These are phyloP conservation scores for Muraenolepis orangiensis DNA, from an alignment of 2,797 vertebrate genomes.

Conservation along the genomic window DNA sequence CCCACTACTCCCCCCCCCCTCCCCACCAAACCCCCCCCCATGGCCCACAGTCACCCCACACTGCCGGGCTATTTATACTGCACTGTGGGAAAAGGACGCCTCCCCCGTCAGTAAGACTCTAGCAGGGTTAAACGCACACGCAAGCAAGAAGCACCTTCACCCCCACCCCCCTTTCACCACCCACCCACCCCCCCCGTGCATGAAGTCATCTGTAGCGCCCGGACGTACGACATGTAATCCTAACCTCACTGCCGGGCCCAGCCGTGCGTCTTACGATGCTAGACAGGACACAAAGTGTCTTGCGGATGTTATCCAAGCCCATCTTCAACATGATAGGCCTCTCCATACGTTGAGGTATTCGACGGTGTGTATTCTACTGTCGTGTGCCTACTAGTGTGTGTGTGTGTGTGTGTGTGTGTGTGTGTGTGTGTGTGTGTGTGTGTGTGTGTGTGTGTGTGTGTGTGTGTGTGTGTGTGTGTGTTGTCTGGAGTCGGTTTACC, in stretches of 20 bases:
- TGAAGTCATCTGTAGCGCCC: background rate
- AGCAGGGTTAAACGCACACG: constrained; percentile 43
- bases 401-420: background rate
- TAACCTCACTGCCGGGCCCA: background rate
- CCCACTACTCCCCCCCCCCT: constrained; percentile 57
- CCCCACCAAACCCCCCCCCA: constrained; percentile 47
- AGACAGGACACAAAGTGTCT: background rate
- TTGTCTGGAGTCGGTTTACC: background rate
- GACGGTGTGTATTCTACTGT: too few species aligned
- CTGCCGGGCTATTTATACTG: constrained; percentile 74
- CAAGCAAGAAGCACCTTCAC: constrained; percentile 10
- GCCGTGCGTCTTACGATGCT: background rate
- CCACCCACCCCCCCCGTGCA: background rate
- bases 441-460: constrained; percentile 1
- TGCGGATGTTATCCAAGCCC: background rate
- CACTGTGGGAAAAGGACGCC: constrained; percentile 72
- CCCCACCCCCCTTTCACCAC: background rate
- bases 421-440: background rate
- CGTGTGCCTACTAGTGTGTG: background rate
- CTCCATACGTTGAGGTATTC: background rate
- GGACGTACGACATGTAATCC: background rate
- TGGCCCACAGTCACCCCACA: constrained; percentile 65
- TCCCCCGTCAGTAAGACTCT: constrained; percentile 46
- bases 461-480: background rate
- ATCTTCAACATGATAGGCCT: background rate